These are phyloP conservation scores for Trissolcus basalis DNA, from an alignment of 1,140 invertebrate genomes.

Conservation along the genomic window DNA sequence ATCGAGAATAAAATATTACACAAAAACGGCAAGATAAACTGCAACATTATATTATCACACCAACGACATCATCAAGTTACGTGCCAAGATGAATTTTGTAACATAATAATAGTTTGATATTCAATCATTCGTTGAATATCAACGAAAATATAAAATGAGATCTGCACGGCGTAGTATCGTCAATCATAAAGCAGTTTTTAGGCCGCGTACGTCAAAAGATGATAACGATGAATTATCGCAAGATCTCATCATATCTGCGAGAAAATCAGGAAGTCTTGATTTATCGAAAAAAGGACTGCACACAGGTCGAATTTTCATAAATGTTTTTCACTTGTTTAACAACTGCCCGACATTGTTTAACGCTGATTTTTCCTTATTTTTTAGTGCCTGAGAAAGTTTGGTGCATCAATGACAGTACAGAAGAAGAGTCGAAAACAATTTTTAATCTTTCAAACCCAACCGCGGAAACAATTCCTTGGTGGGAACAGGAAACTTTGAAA, in stretches of 20 bases:
- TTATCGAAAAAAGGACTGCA: constrained; percentile 84
- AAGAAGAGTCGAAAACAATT: constrained; percentile 78
- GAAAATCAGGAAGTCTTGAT: constrained; percentile 87
- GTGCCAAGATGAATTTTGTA: too few species aligned
- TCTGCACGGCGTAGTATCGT: constrained; percentile 57
- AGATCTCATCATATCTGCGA: constrained; percentile 84
- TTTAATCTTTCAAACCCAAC: constrained; percentile 82
- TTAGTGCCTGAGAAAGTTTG: constrained; percentile 89
- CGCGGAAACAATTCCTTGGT: constrained; percentile 85
- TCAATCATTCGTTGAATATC: too few species aligned
- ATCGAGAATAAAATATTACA: too few species aligned
- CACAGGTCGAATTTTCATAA: constrained; percentile 76
- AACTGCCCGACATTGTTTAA: too few species aligned
- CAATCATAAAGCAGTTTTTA: constrained; percentile 80
- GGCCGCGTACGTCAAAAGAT: constrained; percentile 81
- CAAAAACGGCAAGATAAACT: too few species aligned
- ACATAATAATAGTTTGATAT: too few species aligned
- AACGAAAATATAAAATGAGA: constrained; percentile 8
- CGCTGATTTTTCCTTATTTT: too few species aligned
- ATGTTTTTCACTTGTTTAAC: too few species aligned
- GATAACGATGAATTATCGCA: constrained; percentile 82
- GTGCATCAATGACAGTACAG: constrained; percentile 85
- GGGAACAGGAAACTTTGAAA: constrained; percentile 87
- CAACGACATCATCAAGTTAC: too few species aligned
- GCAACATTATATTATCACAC: too few species aligned